These are phyloP conservation scores for Calameuta pallipes DNA, from an alignment of 2,888 invertebrate species.

Conservation along the genomic window DNA sequence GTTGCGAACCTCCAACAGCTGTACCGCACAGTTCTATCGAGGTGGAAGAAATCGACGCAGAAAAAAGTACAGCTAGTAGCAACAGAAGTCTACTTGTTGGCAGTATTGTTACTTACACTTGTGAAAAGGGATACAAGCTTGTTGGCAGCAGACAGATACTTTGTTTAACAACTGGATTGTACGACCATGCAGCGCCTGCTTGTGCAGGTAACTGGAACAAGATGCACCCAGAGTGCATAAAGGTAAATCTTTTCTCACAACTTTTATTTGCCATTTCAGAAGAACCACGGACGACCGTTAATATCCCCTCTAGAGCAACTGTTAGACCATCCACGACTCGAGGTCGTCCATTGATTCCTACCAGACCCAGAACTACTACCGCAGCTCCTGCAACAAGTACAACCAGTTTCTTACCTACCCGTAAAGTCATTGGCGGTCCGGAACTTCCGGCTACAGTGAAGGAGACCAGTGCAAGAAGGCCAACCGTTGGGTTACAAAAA, in stretches of 20 bases:
- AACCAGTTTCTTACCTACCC: conserved; percentile 21
- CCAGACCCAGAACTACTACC: conserved; percentile 53
- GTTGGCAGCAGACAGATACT: conserved; percentile 75
- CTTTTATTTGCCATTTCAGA: conserved; percentile 54
- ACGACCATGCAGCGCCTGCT: conserved; percentile 80
- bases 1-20: conserved; percentile 54
- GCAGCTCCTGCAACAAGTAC: conserved; percentile 41
- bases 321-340: conserved; percentile 57
- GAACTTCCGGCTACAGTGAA: conserved; percentile 58
- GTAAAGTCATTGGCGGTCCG: conserved; percentile 28
- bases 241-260: not conserved
- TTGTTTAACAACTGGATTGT: conserved; percentile 82
- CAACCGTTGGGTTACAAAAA: conserved; percentile 53
- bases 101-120: conserved; percentile 80
- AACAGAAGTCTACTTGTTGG: conserved; percentile 70
- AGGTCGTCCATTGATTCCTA: conserved; percentile 58
- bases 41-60: conserved; percentile 52
- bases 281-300: conserved; percentile 66
- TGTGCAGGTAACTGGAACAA: conserved; percentile 73
- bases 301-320: conserved; percentile 47
- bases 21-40: conserved; percentile 53
- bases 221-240: not conserved
- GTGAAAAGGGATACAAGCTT: conserved; percentile 77
- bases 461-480: conserved; percentile 54
- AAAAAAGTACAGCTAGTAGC: conserved; percentile 38